phyloP scores from a whole-genome alignment of 2,888 invertebrate species.

The Drosophila emarginata region DNA sequence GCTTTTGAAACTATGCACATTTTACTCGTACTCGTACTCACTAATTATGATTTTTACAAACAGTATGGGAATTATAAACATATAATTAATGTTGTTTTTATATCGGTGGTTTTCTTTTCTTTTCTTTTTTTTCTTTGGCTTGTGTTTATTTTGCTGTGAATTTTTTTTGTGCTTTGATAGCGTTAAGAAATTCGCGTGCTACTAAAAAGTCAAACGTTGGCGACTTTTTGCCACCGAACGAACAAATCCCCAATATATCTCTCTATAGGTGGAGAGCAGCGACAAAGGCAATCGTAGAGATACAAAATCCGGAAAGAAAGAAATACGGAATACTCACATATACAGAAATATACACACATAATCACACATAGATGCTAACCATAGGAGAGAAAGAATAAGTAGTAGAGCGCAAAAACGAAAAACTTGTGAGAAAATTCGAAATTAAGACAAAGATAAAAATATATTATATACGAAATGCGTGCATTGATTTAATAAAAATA shows the following conservation, averaged over 20 bases:
- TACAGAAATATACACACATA: conserved; percentile 25
- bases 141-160: conserved; percentile 49
- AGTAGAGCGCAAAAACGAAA: conserved; percentile 33
- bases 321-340: conserved; percentile 12
- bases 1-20: conserved; percentile 35
- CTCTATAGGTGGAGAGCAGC: conserved; percentile 19
- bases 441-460: conserved; percentile 71
- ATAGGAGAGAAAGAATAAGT: conserved; percentile 20
- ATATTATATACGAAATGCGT: conserved; percentile 74
- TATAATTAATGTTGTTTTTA: conserved; percentile 53
- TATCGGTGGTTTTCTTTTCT: conserved; percentile 8
- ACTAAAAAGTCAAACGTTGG: conserved; percentile 74
- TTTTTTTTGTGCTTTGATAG: conserved; percentile 55
- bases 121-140: conserved; percentile 26
- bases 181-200: conserved; percentile 72
- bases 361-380: conserved; percentile 32
- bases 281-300: conserved; percentile 30
- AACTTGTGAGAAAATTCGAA: conserved; percentile 57
- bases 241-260: conserved; percentile 38
- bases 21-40: conserved; percentile 62
- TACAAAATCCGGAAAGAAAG: conserved; percentile 12
- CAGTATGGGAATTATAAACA: conserved; percentile 72
- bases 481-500: conserved; percentile 74
- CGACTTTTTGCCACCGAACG: conserved; percentile 68
- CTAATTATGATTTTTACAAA: conserved; percentile 71